Base-by-base conservation (phyloP, 2,888 invertebrate species). In the Temnothorax rugatulus region DNA sequence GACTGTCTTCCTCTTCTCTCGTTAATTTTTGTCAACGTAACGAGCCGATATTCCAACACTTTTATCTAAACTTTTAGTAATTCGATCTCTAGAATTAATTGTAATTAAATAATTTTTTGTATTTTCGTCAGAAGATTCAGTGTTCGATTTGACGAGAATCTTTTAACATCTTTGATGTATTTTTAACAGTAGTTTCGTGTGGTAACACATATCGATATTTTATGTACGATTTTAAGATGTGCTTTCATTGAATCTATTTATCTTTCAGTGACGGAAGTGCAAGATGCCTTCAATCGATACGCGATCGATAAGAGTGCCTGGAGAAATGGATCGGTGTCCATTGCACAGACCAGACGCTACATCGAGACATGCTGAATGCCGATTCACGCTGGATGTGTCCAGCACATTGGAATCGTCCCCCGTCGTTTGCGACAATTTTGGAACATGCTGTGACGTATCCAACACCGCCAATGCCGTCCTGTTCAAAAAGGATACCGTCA, bases 201-300 rank as follows among this genome's bases (percentile, higher is more conserved):
- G 4, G 13, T 15, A 18, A 18, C 7, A 11, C 7, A 13, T 52
- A 13, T 52, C 13, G 11, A 11, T 47, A 4, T 38, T 21, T 9
- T 9, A 18, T 3, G 18, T 41, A n/a, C 4, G 29, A 68, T 82
- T 68, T 66, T 25, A 29, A 83, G 5, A 47, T 52, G 63, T 13
- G 7, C 18, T 38, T 7, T 54, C 18, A 75, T 52, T n/a, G 13
- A 61, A 21, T 47, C 11, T 82, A 47, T 87, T 81, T 83, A 50
- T 84, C 69, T 91, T 91, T 18, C 87, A 93, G 93, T 93, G 90
- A 92, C 91, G 91, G 91, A 86, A 92, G 86, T 59, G 34, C 85
- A 88, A 88, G 76, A 93, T 92, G 93, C 85, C 88, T 84, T 88
- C 86, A 74, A 89, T 76, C 86, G 83, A 75, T 89, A 77, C 86